Percentiles rank a stretch among this genome's conserved stretches.
These are phyloP conservation scores for Lethocerus indicus DNA, from an alignment of 1,140 invertebrate genomes.

Conservation along the genomic window DNA sequence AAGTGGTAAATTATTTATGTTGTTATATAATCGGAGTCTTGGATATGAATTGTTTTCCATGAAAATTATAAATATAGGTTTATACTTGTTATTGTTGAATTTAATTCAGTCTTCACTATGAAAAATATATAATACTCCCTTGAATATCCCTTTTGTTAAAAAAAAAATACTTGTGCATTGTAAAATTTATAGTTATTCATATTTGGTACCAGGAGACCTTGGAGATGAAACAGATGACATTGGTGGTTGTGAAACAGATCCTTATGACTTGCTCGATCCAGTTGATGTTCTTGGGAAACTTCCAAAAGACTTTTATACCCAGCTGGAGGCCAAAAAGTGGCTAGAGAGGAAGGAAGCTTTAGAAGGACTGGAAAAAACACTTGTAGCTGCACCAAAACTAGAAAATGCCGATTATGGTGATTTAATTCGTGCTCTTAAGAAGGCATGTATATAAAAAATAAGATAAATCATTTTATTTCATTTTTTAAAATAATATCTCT, in stretches of 20 bases:
- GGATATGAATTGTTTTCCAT: too few relatives aligned
- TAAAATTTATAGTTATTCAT: too few relatives aligned
- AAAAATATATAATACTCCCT: too few relatives aligned
- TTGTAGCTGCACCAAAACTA: constrained; percentile 67
- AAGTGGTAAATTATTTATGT: constrained; percentile 6
- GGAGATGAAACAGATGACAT: constrained; percentile 22
- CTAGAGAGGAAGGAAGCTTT: constrained; percentile 86
- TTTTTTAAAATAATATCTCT: too few relatives aligned
- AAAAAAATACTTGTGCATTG: too few relatives aligned
- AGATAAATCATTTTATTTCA: not conserved
- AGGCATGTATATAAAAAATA: constrained; percentile 34
- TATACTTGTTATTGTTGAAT: too few relatives aligned
- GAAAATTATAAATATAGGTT: too few relatives aligned
- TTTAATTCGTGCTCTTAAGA: constrained; percentile 71
- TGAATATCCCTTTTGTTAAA: too few relatives aligned
- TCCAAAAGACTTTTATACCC: constrained; percentile 92
- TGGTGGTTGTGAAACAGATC: constrained; percentile 58
- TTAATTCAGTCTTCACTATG: too few relatives aligned
- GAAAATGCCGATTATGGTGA: constrained; percentile 88
- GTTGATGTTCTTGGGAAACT: constrained; percentile 85
- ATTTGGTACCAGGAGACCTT: too few relatives aligned
- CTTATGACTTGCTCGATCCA: constrained; percentile 77
- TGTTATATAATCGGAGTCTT: too few relatives aligned
- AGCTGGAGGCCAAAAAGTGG: constrained; percentile 95
- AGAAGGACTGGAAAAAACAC: constrained; percentile 57